Conservation (phyloP, 1,140 invertebrate species). For the Gonioctena quinquepunctata region DNA sequence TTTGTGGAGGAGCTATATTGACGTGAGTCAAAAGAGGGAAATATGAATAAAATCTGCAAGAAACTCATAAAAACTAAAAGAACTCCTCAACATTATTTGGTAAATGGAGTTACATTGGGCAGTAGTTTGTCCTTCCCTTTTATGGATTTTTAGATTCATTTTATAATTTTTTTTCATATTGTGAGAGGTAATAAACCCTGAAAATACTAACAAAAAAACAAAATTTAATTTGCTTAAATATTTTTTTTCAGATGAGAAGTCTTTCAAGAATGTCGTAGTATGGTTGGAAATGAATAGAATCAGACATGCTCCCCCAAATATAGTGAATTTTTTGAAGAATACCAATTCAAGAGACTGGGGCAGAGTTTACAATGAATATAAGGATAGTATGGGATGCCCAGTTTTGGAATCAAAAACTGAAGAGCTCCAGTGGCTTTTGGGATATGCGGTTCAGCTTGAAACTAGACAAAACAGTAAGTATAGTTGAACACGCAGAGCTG, state of each 20-base stretch:
- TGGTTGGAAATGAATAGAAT: conserved; percentile 97
- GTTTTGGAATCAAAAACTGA: conserved; percentile 60
- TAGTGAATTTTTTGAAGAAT: conserved; percentile 71
- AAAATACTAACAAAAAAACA: too few relatives aligned
- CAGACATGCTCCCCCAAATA: conserved; percentile 84
- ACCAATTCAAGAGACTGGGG: conserved; percentile 71
- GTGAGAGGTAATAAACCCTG: too few relatives aligned
- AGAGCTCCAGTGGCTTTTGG: conserved; percentile 85
- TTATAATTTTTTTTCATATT: conserved; percentile 27
- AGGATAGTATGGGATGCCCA: conserved; percentile 72
- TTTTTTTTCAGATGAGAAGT: conserved; percentile 69
- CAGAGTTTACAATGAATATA: conserved; percentile 75
- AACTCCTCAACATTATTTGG: too few relatives aligned
- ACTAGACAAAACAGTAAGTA: conserved; percentile 79
- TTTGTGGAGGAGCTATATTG: too few relatives aligned
- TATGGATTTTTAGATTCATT: too few relatives aligned
- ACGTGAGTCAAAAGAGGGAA: too few relatives aligned
- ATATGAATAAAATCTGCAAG: too few relatives aligned
- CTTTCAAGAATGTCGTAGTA: conserved; percentile 78
- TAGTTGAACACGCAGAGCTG: neutral
- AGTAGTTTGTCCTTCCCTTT: too few relatives aligned
- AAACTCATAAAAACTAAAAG: too few relatives aligned
- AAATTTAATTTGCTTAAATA: conserved; percentile 13
- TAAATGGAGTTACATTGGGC: too few relatives aligned
- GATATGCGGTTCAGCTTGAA: conserved; percentile 80